These are phyloP conservation scores for Meandrusa payeni DNA, from an alignment of 2,888 invertebrate species.

Conservation along the genomic window DNA sequence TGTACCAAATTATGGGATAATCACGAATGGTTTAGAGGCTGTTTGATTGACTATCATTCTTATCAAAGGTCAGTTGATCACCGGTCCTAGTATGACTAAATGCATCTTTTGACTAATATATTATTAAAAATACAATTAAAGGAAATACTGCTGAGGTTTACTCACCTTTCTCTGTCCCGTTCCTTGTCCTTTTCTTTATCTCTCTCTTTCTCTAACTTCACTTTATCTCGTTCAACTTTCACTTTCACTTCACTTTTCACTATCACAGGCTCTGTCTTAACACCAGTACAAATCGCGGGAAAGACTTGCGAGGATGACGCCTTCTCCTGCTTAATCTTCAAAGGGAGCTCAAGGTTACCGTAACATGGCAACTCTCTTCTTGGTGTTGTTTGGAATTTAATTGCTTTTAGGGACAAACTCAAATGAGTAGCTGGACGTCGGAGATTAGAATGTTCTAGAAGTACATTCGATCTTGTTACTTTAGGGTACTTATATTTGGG, in stretches of 20 bases:
- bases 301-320: slow-evolving; percentile 47
- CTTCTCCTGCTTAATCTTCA: slow-evolving; percentile 66
- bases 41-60: too few relatives aligned
- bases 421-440: slow-evolving; percentile 56
- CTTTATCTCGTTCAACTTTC: slow-evolving; percentile 42
- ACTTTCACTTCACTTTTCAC: slow-evolving; percentile 40
- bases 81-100: too few relatives aligned
- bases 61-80: too few relatives aligned
- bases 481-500: slow-evolving; percentile 69
- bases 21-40: too few relatives aligned
- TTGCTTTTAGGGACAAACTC: slow-evolving; percentile 57
- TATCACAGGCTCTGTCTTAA: slow-evolving; percentile 43
- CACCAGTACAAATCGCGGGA: slow-evolving; percentile 47
- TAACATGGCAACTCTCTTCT: slow-evolving; percentile 70
- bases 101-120: too few relatives aligned
- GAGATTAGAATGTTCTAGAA: slow-evolving; percentile 54
- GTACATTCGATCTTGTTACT: slow-evolving; percentile 66
- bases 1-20: too few relatives aligned
- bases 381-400: slow-evolving; percentile 64
- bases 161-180: slow-evolving; percentile 34
- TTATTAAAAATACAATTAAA: neutral
- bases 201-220: slow-evolving; percentile 44
- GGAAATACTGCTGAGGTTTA: neutral
- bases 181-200: slow-evolving; percentile 42
- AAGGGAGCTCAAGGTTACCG: slow-evolving; percentile 68